phyloP scores from a whole-genome alignment of 2,113 vertebrate species.

The Megaleporinus macrocephalus region DNA sequence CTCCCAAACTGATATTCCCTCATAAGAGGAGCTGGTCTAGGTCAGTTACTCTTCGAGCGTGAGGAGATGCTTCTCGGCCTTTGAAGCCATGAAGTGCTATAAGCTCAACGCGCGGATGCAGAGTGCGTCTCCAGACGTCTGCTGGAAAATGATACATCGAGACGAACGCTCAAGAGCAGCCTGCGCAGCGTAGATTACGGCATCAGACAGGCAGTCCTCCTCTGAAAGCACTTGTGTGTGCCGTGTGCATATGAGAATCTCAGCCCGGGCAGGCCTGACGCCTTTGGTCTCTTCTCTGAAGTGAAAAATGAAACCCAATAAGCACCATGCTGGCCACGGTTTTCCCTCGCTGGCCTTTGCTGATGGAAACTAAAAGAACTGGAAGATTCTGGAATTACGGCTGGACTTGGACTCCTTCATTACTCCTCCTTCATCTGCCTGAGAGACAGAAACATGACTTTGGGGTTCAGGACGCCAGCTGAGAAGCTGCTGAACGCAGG shows the following conservation, averaged over 20 bases:
- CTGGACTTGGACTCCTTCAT: constrained; percentile 14
- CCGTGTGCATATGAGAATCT: not conserved
- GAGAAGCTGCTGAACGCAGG: not conserved
- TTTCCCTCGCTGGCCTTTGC: constrained; percentile 33
- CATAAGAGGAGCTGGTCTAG: not conserved
- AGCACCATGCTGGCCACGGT: constrained; percentile 12
- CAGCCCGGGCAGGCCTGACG: constrained; percentile 55
- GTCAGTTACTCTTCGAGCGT: constrained; percentile 10
- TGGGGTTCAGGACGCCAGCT: not conserved
- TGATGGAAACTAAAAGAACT: constrained; percentile 56
- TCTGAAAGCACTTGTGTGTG: constrained; percentile 8
- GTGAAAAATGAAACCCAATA: constrained; percentile 61
- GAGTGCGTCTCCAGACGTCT: constrained; percentile 10
- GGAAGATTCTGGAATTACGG: constrained; percentile 40
- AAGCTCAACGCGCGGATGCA: not conserved
- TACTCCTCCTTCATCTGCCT: not conserved
- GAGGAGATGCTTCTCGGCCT: constrained; percentile 52
- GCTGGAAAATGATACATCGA: constrained; percentile 25
- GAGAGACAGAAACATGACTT: constrained; percentile 14
- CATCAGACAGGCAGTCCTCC: constrained; percentile 35
- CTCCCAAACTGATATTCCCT: not conserved
- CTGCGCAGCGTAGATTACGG: constrained; percentile 50
- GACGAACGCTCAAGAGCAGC: constrained; percentile 15
- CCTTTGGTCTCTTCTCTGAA: constrained; percentile 66
- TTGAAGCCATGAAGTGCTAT: constrained; percentile 29